A percentile compares a stretch with the other conserved stretches of the same genome.
Evolutionary conservation across 2,888 invertebrate species (phyloP).

Genomic region (Xestia xanthographa): DNA sequence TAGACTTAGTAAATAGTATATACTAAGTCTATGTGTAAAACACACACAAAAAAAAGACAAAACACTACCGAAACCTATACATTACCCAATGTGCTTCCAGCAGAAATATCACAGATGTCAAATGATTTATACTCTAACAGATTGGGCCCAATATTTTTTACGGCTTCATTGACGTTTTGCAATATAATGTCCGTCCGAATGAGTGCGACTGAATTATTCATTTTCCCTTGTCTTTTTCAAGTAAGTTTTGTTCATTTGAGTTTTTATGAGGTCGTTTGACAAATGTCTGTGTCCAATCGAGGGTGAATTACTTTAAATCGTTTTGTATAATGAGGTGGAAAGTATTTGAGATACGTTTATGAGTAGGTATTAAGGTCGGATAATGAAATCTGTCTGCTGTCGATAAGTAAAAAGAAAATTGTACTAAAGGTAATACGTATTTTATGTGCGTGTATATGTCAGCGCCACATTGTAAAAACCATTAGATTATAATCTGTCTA

Average conservation of each 20-base stretch:
- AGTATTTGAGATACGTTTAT: conserved; percentile 32
- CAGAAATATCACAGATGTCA: conserved; percentile 67
- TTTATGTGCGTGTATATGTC: no score
- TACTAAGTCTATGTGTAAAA: no score
- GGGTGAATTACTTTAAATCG: conserved; percentile 40
- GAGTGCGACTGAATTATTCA: conserved; percentile 59
- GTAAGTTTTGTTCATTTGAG: conserved; percentile 59
- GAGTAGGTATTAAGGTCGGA: not conserved
- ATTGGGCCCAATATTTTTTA: conserved; percentile 73
- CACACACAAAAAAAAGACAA: not conserved
- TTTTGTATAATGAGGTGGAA: conserved; percentile 58
- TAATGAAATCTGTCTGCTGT: not conserved
- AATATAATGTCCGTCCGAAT: conserved; percentile 58
- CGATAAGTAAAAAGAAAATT: not conserved
- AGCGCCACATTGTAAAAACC: no score
- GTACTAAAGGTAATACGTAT: not conserved
- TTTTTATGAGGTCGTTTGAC: conserved; percentile 59
- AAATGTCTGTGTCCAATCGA: conserved; percentile 57
- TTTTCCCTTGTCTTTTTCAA: conserved; percentile 50
- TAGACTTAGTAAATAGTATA: no score
- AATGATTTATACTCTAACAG: conserved; percentile 76
- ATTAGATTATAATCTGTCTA: no score
- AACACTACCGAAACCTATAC: conserved; percentile 13
- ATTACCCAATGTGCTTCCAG: conserved; percentile 32
- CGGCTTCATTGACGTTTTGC: conserved; percentile 60